These are phyloP conservation scores for Macrobrachium nipponense DNA, from an alignment of 1,140 invertebrate genomes.

Conservation along the genomic window DNA sequence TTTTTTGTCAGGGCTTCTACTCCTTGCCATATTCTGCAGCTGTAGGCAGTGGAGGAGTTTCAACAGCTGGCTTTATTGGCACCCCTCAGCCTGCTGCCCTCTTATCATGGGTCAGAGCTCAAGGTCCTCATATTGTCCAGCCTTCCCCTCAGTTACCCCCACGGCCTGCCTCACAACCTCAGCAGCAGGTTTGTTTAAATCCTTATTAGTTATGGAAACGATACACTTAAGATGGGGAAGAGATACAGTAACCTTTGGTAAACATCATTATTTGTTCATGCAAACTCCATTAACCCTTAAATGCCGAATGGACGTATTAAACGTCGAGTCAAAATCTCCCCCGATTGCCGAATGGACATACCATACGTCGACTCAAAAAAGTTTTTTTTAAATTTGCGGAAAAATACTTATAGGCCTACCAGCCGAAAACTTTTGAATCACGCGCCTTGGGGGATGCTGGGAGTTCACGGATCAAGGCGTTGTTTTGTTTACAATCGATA, in stretches of 20 bases:
- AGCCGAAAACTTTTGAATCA: no score
- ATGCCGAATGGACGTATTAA: no score
- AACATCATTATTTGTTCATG: neutral
- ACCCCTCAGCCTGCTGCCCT: constrained; percentile 69
- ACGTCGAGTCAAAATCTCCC: no score
- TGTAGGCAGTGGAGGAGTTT: constrained; percentile 47
- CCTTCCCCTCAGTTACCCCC: constrained; percentile 47
- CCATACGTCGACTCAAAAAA: no score
- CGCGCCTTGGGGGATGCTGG: no score
- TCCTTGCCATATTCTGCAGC: constrained; percentile 51
- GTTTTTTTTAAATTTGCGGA: no score
- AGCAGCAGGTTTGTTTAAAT: constrained; percentile 47
- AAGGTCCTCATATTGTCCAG: constrained; percentile 54
- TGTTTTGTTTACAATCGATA: no score
- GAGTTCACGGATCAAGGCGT: no score
- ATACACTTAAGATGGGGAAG: no score
- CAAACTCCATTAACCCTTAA: no score
- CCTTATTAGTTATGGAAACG: neutral
- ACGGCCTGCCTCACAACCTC: constrained; percentile 46
- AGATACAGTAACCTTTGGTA: neutral
- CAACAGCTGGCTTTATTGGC: constrained; percentile 70
- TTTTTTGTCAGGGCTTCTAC: constrained; percentile 49
- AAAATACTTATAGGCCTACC: no score
- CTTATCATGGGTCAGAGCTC: constrained; percentile 69
- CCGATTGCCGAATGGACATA: no score